Evolutionary conservation across 2,113 vertebrate species (phyloP).

Genomic region (Oxyruncus cristatus): DNA sequence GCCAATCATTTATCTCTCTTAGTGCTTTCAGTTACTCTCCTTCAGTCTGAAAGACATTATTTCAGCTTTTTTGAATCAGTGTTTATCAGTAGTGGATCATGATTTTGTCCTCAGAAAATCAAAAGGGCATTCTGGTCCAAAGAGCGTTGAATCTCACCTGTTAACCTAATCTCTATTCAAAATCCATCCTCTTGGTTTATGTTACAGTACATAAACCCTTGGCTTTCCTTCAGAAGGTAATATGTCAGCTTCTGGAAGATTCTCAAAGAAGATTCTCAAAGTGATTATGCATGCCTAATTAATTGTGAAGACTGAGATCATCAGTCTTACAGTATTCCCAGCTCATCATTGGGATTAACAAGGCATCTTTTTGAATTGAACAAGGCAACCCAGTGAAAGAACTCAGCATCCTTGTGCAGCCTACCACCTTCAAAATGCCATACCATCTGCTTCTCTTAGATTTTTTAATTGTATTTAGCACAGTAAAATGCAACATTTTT

Average conservation of each 20-base stretch:
- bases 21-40: neutral
- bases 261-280: neutral
- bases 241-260: neutral
- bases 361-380: neutral
- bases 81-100: neutral
- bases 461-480: neutral
- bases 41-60: neutral
- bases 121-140: neutral
- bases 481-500: neutral
- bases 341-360: neutral
- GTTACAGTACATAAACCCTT: neutral
- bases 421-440: neutral
- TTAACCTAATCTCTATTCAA: neutral
- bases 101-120: neutral
- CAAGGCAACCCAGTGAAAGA: neutral
- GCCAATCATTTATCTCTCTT: neutral
- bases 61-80: neutral
- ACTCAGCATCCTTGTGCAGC: neutral
- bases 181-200: neutral
- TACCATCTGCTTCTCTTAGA: neutral
- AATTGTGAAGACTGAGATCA: neutral
- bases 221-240: neutral
- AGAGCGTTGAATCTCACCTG: neutral
- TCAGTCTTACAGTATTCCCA: neutral
- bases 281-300: neutral